Base-by-base conservation (phyloP, 64 coral and sea anemone genomes). In the Montipora foliosa region DNA sequence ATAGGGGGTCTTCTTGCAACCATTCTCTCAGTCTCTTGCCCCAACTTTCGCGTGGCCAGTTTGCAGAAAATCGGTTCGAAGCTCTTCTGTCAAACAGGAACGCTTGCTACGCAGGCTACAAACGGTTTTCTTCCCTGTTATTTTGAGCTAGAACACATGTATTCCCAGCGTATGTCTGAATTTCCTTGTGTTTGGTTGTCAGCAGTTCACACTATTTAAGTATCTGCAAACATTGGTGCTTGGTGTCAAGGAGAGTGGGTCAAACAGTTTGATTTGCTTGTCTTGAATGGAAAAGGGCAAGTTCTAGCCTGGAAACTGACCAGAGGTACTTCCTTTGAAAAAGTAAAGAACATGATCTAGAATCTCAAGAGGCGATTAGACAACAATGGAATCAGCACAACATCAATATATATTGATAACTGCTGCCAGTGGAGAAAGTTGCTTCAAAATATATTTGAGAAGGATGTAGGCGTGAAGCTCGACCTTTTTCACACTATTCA, bases 141-240 rank as follows among this genome's bases (percentile, higher is more conserved):
- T 66, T 78, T 78, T 79, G 86, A 8, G 83, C 58, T n/a, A 80
- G 69, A 1, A 87, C 60, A 83, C 83, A 91, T 50, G 90, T 91
- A 3, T 49, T 55, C 12, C 79, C 90, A 37, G 66, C 89, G 7
- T 47, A 91, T 51, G 80, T 52, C 62, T 57, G 80, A 3, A 91
- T 37, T 84, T 10, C 81, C 80, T 58, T 80, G 67, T 9, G 10
- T 92, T 76, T 92, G 81, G 46, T 37, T 92, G 3, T 58, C 79
- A 83, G 90, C 90, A 14, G 80, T 84, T 70, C 90, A 92, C 62
- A 92, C 80, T 7, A 84, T 92, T 76, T 84, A 92, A 58, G 80
- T 92, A 50, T 70, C 90, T 92, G 80, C 90, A 61, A 92, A 53
- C 66, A 92, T 92, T 81, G 90, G 90, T 58, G 52, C 79, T 84